Conservation (phyloP, 2,888 invertebrate species). For the Brachycybe producta region DNA sequence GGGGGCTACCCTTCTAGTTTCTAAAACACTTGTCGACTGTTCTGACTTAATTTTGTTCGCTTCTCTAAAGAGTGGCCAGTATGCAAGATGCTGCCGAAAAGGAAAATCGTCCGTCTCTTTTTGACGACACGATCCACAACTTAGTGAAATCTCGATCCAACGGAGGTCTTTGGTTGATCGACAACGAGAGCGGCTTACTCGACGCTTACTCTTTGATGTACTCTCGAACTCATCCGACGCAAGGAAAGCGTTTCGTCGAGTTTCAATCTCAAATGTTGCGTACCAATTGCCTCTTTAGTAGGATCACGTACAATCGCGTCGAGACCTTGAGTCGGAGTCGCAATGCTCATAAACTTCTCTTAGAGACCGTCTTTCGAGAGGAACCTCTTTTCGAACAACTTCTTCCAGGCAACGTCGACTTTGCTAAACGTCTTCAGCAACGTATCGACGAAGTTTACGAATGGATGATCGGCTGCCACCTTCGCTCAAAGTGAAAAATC, state of each 20-base stretch:
- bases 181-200: constrained; percentile 35
- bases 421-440: constrained; percentile 23
- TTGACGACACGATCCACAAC: constrained; percentile 33
- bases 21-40: no score
- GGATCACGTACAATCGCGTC: constrained; percentile 25
- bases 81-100: constrained; percentile 35
- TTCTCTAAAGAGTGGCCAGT: constrained; percentile 30
- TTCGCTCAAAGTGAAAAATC: no score
- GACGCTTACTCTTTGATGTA: constrained; percentile 34
- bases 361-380: constrained; percentile 21
- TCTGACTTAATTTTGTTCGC: background rate
- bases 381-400: constrained; percentile 26
- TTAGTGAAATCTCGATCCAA: constrained; percentile 29
- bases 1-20: no score
- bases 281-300: constrained; percentile 32
- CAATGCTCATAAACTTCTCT: constrained; percentile 22
- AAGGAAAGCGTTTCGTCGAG: constrained; percentile 25
- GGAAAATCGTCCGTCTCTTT: constrained; percentile 29
- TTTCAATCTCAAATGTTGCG: constrained; percentile 31
- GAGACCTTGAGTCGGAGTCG: constrained; percentile 19
- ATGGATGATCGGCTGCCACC: constrained; percentile 24
- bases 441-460: constrained; percentile 25
- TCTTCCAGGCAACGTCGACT: constrained; percentile 20
- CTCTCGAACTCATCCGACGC: constrained; percentile 3
- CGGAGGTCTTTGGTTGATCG: constrained; percentile 34